Conservation (phyloP, 1,140 invertebrate species). For the Eumeta japonica region DNA sequence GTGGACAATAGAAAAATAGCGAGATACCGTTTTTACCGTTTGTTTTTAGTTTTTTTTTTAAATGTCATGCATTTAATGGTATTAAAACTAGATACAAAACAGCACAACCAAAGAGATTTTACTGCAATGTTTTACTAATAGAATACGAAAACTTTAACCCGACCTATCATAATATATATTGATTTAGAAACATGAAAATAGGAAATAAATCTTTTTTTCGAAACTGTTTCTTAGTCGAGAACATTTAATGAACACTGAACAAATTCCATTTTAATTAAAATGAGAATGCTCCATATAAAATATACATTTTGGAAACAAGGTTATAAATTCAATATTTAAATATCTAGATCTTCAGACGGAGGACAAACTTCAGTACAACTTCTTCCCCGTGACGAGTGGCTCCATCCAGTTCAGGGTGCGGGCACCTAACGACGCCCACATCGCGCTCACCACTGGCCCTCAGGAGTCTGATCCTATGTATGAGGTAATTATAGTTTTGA, state of each 20-base stretch:
- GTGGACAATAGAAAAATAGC: too few relatives aligned
- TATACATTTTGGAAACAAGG: neutral
- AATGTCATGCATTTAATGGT: too few relatives aligned
- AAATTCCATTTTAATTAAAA: neutral
- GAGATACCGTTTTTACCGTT: too few relatives aligned
- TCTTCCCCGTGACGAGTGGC: conserved; percentile 67
- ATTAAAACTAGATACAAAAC: too few relatives aligned
- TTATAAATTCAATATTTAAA: neutral
- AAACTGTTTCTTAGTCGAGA: neutral
- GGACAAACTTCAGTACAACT: conserved; percentile 79
- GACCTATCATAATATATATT: too few relatives aligned
- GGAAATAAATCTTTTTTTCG: neutral
- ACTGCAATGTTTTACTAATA: too few relatives aligned
- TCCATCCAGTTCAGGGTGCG: conserved; percentile 73
- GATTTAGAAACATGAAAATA: too few relatives aligned
- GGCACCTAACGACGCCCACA: conserved; percentile 75
- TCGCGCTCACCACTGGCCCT: conserved; percentile 69
- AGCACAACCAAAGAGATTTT: too few relatives aligned
- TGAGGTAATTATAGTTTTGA: conserved; percentile 64
- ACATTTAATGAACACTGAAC: neutral
- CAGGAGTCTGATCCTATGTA: conserved; percentile 70
- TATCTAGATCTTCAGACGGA: conserved; percentile 70
- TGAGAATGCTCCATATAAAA: neutral
- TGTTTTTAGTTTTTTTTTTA: too few relatives aligned
- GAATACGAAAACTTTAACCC: too few relatives aligned